Evolutionary conservation across 2,888 invertebrate genomes (phyloP), one percentile per base, ranked within the genome.

Genomic region (Caenorhabditis uteleia): DNA sequence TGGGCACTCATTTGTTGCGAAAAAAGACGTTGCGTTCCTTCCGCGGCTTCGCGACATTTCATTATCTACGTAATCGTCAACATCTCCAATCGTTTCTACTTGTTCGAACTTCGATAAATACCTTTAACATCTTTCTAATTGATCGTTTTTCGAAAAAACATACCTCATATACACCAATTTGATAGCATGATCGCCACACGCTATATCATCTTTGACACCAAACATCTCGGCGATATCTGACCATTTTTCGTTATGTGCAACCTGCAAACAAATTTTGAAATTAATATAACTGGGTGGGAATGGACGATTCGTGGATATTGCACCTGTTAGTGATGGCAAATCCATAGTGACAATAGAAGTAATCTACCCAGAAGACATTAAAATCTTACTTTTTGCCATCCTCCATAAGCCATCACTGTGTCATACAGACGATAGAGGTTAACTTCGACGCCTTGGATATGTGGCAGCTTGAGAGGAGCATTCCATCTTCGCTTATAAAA

Each of bases 351-450:
- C n/a, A n/a, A n/a, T n/a, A n/a, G n/a, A n/a, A n/a, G n/a, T n/a
- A n/a, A n/a, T n/a, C n/a, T n/a, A n/a, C n/a, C n/a, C n/a, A n/a
- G n/a, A n/a, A n/a, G n/a, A n/a, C 23, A 10, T 14, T 62, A 21
- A 47, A 44, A 29, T 51, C 75, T 86, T 85, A 95, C 95, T 90
- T 93, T 95, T 77, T 92, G 89, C 88, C 95, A 91, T 78, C 97
- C 97, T 78, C 95, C 95, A 80, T 91, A 88, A 70, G 90, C 90
- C 78, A 91, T 93, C 48, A 97, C 95, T 83, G 92, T 88, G 79
- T 89, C 89, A 86, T 95, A 97, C 76, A 97, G 89, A 67, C 90
- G 88, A 86, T 91, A 93, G 75, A 97, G 88, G 87, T 97, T 95
- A 83, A 97, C 89, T 85, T 91, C 91, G 82, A 90, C 89, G 57